phyloP scores from a whole-genome alignment of 2,888 invertebrate genomes.

The Ptilodon capucinus region DNA sequence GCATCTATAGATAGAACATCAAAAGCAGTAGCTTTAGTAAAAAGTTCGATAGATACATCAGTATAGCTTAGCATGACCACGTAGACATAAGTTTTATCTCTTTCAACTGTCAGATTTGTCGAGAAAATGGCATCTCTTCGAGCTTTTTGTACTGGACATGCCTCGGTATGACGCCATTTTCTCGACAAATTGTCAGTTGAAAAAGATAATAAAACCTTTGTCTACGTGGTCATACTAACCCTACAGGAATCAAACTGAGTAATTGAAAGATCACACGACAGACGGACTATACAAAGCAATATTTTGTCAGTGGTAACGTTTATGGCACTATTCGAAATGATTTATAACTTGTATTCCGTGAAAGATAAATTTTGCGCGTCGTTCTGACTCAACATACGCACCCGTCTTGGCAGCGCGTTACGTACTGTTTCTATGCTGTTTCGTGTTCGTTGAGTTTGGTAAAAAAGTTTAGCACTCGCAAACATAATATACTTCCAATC shows the following conservation, averaged over 20 bases:
- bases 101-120: no score
- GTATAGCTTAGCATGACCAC: no score
- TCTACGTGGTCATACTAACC: no score
- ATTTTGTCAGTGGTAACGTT: constrained; percentile 9
- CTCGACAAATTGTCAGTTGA: no score
- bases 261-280: constrained; percentile 9
- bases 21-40: no score
- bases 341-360: constrained; percentile 13
- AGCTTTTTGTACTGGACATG: no score
- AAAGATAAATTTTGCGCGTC: constrained; percentile 11
- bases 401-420: constrained; percentile 12
- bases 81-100: no score
- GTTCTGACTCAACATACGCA: neutral
- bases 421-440: neutral
- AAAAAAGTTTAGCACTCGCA: neutral
- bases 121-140: no score
- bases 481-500: neutral
- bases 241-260: neutral
- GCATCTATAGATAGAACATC: constrained; percentile 50
- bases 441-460: neutral
- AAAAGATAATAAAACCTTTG: no score
- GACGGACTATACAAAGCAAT: constrained; percentile 22
- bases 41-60: no score
- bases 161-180: no score
- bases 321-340: constrained; percentile 14